Base-by-base conservation (phyloP, 2,113 vertebrate genomes). In the Cariama cristata region DNA sequence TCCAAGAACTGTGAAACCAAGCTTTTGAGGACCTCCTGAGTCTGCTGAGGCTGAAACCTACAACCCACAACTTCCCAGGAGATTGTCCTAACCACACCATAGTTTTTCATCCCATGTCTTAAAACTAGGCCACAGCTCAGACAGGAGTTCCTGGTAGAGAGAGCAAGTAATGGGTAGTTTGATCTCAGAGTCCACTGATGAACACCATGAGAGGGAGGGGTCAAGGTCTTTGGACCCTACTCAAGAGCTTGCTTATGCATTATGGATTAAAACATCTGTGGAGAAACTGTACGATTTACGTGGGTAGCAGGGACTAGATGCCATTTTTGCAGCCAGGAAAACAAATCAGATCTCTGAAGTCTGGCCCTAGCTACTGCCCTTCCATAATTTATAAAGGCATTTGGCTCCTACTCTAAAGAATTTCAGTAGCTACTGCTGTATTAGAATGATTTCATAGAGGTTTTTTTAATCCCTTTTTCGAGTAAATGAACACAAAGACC, bases 401-500 rank as follows among this genome's bases (percentile, higher is more conserved):
- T 71, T 79, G n/a, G 12, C 45, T 85, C 28, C 68, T 77, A 58
- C 20, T 26, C 32, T 76, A 44, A 93, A 97, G 52, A 75, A 58
- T 33, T 91, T 77, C 82, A 64, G 24, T 64, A 76, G 52, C 58
- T 84, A 87, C 87, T 86, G 38, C 42, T 35, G 15, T 69, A 52
- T 82, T 79, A 82, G 42, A 90, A 94, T 88, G 19, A 88, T 88
- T 94, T 96, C 58, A 80, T 15, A 71, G 33, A 59, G 77, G 53
- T 9, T 88, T 96, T 86, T 95, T 85, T 52, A 96, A 97, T 96
- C 74, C 50, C 28, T 56, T 95, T 91, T 97, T 88, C 55, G 77
- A 94, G 90, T 89, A 96, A 97, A 96, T 92, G 84, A 97, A 94
- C 79, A 95, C 86, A 96, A 91, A 95, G 95, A 85, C 59, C 68